Evolutionary conservation across 2,888 invertebrate species (phyloP).

Genomic region (Anthoptus insignis): DNA sequence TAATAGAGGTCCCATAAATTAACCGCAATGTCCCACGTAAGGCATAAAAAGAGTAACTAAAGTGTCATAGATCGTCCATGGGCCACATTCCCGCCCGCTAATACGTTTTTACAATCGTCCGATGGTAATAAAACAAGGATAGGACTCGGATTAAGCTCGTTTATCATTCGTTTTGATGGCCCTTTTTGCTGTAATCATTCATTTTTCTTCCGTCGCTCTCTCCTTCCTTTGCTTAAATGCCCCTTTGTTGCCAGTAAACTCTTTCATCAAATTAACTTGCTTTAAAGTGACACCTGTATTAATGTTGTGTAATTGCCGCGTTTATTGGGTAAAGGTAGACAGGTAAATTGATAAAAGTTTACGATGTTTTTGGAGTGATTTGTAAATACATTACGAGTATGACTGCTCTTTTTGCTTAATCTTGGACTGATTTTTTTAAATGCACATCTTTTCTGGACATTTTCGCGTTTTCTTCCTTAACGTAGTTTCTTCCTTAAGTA

Average conservation of each 20-base stretch:
- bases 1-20: conserved; percentile 73
- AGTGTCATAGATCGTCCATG: conserved; percentile 72
- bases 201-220: conserved; percentile 85
- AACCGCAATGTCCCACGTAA: conserved; percentile 64
- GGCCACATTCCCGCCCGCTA: conserved; percentile 67
- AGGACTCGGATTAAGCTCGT: conserved; percentile 84
- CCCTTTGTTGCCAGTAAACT: conserved; percentile 72
- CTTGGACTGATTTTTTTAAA: no score
- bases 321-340: background rate
- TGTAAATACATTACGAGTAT: background rate
- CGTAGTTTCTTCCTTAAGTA: no score
- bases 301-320: conserved; percentile 7
- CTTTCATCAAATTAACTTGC: conserved; percentile 73
- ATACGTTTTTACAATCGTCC: conserved; percentile 86
- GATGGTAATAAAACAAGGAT: conserved; percentile 84
- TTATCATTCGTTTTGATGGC: conserved; percentile 86
- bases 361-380: background rate
- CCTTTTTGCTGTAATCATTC: conserved; percentile 86
- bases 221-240: conserved; percentile 82
- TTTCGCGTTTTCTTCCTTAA: no score
- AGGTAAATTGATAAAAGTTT: background rate
- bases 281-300: conserved; percentile 43
- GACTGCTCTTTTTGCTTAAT: no score
- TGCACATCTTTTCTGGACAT: no score
- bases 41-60: conserved; percentile 76